A percentile compares a stretch with the other conserved stretches of the same genome.
Evolutionary conservation across 2,888 invertebrate species (phyloP).

Genomic region (Axea sp.): DNA sequence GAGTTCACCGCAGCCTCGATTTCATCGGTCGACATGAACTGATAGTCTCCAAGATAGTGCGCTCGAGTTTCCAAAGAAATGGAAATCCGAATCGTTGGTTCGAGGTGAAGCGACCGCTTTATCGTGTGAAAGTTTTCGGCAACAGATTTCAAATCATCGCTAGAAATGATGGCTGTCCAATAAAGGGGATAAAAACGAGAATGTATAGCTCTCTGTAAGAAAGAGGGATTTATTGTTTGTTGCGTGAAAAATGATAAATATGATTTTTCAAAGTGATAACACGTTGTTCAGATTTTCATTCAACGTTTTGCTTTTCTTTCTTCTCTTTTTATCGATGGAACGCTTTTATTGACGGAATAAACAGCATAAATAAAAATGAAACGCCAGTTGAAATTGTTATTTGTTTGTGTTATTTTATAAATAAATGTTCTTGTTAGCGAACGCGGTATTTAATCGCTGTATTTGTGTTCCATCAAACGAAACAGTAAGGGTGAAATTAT

Average conservation of each 20-base stretch:
- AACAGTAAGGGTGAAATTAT: too few species aligned
- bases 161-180: neutral
- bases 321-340: too few species aligned
- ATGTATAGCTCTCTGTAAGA: neutral
- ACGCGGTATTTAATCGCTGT: too few species aligned
- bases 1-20: constrained; percentile 22
- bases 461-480: too few species aligned
- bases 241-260: neutral
- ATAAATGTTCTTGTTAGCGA: too few species aligned
- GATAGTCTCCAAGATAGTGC: constrained; percentile 16
- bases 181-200: constrained; percentile 1
- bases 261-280: too few species aligned
- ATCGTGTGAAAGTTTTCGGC: constrained; percentile 5
- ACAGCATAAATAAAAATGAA: too few species aligned
- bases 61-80: constrained; percentile 25
- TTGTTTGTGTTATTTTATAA: too few species aligned
- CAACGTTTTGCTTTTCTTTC: neutral
- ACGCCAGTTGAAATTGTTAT: too few species aligned
- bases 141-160: constrained; percentile 24
- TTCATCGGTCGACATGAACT: constrained; percentile 3
- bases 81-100: constrained; percentile 16
- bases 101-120: constrained; percentile 15
- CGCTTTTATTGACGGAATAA: too few species aligned
- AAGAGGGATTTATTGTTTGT: neutral
- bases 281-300: too few species aligned